Evolutionary conservation across 2,113 vertebrate genomes (phyloP).

Genomic region (Malurus cyaneus): DNA sequence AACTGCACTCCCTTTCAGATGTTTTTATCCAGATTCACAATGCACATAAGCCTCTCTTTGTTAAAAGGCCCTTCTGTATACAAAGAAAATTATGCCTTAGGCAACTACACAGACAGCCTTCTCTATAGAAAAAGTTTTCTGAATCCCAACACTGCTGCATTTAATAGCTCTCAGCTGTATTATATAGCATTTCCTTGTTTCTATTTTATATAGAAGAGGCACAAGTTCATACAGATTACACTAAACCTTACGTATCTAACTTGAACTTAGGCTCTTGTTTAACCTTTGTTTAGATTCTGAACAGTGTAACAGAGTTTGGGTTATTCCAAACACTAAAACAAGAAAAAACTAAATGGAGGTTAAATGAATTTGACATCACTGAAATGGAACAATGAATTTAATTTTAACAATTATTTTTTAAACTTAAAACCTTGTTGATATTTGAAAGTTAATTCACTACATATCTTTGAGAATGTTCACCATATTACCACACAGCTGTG

Average conservation of each 20-base stretch:
- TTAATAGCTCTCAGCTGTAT: background rate
- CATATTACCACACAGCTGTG: background rate
- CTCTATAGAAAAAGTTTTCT: background rate
- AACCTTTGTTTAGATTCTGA: background rate
- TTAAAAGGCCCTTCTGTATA: conserved; percentile 10
- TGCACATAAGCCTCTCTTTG: conserved; percentile 22
- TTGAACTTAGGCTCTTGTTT: background rate
- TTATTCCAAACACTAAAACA: background rate
- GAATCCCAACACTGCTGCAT: background rate
- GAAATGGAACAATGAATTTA: background rate
- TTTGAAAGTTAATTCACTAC: background rate
- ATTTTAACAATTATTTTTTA: background rate
- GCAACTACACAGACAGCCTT: background rate
- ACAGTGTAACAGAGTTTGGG: background rate
- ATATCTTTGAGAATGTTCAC: background rate
- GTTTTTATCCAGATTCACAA: conserved; percentile 17
- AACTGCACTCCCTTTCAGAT: background rate
- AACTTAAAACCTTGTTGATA: background rate
- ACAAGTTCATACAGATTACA: background rate
- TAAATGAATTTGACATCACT: background rate
- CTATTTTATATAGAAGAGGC: background rate
- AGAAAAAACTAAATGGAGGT: background rate
- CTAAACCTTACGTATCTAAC: background rate
- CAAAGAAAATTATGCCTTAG: conserved; percentile 25
- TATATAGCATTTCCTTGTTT: background rate